phyloP scores from a whole-genome alignment of 2,888 invertebrate genomes.

The Scaptomyza parva region DNA sequence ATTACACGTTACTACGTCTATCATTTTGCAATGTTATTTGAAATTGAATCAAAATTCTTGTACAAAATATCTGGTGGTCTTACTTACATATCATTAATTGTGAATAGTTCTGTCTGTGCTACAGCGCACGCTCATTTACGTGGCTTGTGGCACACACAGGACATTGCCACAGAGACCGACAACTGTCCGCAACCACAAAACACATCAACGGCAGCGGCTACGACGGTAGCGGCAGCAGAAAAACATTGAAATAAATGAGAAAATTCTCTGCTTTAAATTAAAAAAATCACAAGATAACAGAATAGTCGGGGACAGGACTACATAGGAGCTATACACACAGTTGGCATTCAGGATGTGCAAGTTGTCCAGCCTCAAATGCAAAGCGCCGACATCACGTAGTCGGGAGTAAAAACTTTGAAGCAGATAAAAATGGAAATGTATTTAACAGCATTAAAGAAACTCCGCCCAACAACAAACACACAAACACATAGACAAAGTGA shows the following conservation, averaged over 20 bases:
- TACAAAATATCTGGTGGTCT: conserved; percentile 17
- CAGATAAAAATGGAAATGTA: conserved; percentile 74
- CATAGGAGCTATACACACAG: conserved; percentile 6
- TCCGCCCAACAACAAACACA: conserved; percentile 11
- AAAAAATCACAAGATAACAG: conserved; percentile 76
- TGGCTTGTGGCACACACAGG: conserved; percentile 32
- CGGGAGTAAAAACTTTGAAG: conserved; percentile 46
- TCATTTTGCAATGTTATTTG: conserved; percentile 17
- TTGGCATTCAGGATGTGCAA: conserved; percentile 52
- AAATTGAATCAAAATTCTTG: conserved; percentile 10
- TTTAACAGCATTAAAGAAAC: conserved; percentile 64
- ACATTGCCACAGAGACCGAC: conserved; percentile 57
- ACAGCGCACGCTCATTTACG: conserved; percentile 36
- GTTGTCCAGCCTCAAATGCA: conserved; percentile 59
- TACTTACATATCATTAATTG: conserved; percentile 47
- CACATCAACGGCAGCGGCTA: conserved; percentile 67
- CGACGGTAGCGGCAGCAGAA: conserved; percentile 32
- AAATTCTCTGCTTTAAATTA: conserved; percentile 75
- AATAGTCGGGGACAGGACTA: conserved; percentile 31
- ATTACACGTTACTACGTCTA: neutral
- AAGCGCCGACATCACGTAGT: conserved; percentile 58
- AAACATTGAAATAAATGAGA: conserved; percentile 80
- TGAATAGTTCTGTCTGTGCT: conserved; percentile 35
- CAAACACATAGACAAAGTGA: conserved; percentile 26
- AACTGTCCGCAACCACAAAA: conserved; percentile 76